These are phyloP conservation scores for Mobula hypostoma DNA, from an alignment of 2,113 vertebrate species.

Conservation along the genomic window DNA sequence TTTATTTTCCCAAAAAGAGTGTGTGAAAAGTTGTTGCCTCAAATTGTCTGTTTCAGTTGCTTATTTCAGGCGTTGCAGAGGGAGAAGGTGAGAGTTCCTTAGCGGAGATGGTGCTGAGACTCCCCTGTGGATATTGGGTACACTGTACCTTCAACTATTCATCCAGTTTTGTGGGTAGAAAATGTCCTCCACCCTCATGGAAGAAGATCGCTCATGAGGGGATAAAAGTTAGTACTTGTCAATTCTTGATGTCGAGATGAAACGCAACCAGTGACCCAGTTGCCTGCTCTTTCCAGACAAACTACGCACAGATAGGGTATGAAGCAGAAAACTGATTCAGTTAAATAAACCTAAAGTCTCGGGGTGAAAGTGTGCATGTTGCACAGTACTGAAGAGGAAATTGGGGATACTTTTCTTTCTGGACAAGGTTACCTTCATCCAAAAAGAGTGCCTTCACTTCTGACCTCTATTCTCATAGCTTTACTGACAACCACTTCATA, in stretches of 20 bases:
- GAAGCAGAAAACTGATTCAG: not conserved
- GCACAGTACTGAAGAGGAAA: not conserved
- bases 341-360: not conserved
- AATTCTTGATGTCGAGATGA: not conserved
- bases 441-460: slow-evolving; percentile 30
- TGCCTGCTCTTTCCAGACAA: not conserved
- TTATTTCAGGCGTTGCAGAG: not conserved
- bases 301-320: not conserved
- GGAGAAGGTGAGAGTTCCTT: not conserved
- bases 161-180: too few relatives aligned
- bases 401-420: not conserved
- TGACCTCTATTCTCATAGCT: slow-evolving; percentile 27
- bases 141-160: too few relatives aligned
- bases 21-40: not conserved
- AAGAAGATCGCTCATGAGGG: not conserved
- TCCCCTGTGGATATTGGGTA: not conserved
- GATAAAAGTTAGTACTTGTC: not conserved
- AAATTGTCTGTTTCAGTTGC: not conserved
- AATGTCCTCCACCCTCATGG: not conserved
- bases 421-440: not conserved
- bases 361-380: not conserved
- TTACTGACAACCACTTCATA: slow-evolving; percentile 20
- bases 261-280: not conserved
- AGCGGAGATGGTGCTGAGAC: too few relatives aligned
- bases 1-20: slow-evolving; percentile 28